Evolutionary conservation across 2,113 vertebrate genomes (phyloP).

Genomic region (Chaetops frenatus): DNA sequence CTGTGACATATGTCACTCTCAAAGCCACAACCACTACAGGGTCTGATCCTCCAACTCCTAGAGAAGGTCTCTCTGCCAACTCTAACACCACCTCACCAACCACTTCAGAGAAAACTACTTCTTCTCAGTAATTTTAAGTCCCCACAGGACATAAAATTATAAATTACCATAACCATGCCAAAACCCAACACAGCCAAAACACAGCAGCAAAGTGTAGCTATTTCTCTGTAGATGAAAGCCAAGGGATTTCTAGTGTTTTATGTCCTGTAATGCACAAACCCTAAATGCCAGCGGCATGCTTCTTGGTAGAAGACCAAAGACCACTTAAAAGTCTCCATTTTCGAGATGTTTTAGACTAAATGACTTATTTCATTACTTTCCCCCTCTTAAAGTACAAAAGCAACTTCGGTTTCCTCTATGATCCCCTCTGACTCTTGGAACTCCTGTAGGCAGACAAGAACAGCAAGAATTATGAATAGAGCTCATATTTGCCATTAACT

Average conservation of each 20-base stretch:
- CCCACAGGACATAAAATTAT: background rate
- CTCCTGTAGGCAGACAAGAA: background rate
- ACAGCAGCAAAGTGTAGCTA: background rate
- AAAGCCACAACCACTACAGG: background rate
- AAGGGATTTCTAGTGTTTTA: background rate
- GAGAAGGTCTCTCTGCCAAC: background rate
- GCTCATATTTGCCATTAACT: background rate
- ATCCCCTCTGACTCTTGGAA: background rate
- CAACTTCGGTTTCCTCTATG: background rate
- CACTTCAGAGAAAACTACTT: background rate
- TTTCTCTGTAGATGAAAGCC: background rate
- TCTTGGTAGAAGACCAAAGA: background rate
- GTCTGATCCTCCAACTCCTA: background rate
- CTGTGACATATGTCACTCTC: background rate
- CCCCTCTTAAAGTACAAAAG: background rate
- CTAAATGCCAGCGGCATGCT: background rate
- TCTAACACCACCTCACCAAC: background rate
- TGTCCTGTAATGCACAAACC: background rate
- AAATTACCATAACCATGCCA: background rate
- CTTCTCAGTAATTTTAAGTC: constrained; percentile 4
- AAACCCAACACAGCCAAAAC: background rate
- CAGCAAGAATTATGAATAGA: background rate
- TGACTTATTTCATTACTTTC: background rate
- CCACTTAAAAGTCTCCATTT: constrained; percentile 3
- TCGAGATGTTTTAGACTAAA: background rate